Evolutionary conservation across 2,113 vertebrate genomes (phyloP).

Genomic region (Nansenia antarctica): DNA sequence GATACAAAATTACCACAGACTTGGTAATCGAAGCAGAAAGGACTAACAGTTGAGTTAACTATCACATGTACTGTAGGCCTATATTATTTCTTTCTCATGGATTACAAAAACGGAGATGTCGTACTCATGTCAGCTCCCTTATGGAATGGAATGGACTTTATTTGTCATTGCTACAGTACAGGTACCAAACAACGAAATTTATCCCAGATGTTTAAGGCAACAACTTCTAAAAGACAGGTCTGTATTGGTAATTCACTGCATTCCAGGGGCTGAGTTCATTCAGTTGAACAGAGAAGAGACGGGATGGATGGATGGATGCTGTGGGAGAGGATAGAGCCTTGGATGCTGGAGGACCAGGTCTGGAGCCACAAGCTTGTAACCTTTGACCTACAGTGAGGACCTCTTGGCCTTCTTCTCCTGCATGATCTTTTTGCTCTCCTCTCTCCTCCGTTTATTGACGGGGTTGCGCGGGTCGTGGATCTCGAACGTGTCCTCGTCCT

Average conservation of each 20-base stretch:
- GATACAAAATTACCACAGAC: too few species aligned
- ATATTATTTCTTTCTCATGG: too few species aligned
- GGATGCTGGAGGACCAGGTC: background rate
- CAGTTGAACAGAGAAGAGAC: conserved; percentile 10
- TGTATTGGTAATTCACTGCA: background rate
- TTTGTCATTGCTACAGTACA: too few species aligned
- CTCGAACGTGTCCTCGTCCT: conserved; percentile 96
- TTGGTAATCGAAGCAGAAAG: too few species aligned
- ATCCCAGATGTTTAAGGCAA: conserved; percentile 45
- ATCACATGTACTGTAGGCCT: too few species aligned
- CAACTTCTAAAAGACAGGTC: background rate
- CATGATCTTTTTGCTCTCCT: conserved; percentile 98
- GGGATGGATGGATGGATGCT: conserved; percentile 11
- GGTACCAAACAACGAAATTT: too few species aligned
- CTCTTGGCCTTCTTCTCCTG: conserved; percentile 92
- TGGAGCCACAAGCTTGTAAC: conserved; percentile 12
- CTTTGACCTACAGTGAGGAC: conserved; percentile 61
- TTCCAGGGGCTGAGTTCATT: background rate
- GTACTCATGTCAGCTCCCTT: too few species aligned
- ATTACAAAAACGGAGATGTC: too few species aligned
- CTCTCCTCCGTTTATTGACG: conserved; percentile 92
- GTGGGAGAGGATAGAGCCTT: conserved; percentile 8
- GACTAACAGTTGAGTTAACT: too few species aligned
- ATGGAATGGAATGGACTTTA: too few species aligned
- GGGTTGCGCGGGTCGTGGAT: conserved; percentile 97